Base-by-base conservation (phyloP, 2,113 vertebrate species). In the Eulemur rufifrons region DNA sequence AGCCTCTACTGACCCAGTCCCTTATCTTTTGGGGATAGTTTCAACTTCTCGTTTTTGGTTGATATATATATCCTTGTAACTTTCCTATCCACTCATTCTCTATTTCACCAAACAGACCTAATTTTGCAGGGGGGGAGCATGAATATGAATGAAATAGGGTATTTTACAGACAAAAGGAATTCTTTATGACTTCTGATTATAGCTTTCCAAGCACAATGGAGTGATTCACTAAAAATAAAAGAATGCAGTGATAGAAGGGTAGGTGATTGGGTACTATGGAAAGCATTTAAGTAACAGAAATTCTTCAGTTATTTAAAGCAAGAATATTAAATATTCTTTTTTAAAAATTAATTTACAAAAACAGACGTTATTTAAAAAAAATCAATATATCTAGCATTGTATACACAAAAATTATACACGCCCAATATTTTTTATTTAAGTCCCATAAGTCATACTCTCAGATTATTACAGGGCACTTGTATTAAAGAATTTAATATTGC, bases 301-400 rank as follows among this genome's bases (percentile, higher is more conserved):
- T 64, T 83, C 29, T 42, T 86, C 47, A 32, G 17, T 74, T n/a
- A 61, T 76, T 86, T 71, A 95, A 76, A 61, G 32, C 23, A 71
- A 77, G 37, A 56, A 34, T 27, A 84, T 18, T 50, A 37, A 21
- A 73, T 63, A 81, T 20, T 82, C 6, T 64, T 84, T 84, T 80
- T 80, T 37, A 42, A 78, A 95, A 91, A 66, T 45, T 86, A 63
- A 86, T 64, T 93, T 95, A 32, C 68, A 77, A 93, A 86, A 59
- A 86, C 54, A 52, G 27, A 80, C 63, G 32, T 77, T 56, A 20
- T 56, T 8, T 12, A 5, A 27, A 74, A 74, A 50, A 63, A 54
- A 78, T 21, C n/a, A 52, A 4, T 83, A 64, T 14, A 78, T 32
- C 25, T 32, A 50, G 68, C 37, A 81, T 13, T 78, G 88, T 84